A percentile compares a stretch with the other conserved stretches of the same genome.
Evolutionary conservation across 2,888 invertebrate species (phyloP).

Genomic region (Caenorhabditis doughertyi): DNA sequence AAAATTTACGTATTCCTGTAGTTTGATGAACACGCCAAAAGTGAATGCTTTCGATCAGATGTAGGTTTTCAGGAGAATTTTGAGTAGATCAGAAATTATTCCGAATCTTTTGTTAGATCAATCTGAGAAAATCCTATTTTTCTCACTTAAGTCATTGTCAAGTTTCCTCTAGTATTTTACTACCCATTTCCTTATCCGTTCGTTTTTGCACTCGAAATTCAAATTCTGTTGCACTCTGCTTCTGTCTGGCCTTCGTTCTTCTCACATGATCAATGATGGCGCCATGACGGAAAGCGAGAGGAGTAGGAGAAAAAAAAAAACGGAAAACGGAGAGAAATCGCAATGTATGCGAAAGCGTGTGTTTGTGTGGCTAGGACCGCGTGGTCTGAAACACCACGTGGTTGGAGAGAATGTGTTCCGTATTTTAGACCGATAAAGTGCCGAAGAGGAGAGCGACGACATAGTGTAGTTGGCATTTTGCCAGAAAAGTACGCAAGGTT

Average conservation of each 20-base stretch:
- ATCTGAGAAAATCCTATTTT: too few relatives aligned
- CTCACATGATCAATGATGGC: conserved; percentile 59
- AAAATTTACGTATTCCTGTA: too few relatives aligned
- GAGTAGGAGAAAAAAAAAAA: neutral
- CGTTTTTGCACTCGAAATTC: conserved; percentile 11
- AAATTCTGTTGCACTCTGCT: conserved; percentile 13
- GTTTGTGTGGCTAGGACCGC: conserved; percentile 35
- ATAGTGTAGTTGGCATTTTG: conserved; percentile 35
- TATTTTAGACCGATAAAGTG: conserved; percentile 26
- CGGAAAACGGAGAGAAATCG: conserved; percentile 34
- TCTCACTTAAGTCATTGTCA: too few relatives aligned
- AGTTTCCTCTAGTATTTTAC: neutral
- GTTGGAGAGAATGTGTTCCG: conserved; percentile 47
- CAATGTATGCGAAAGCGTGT: conserved; percentile 48
- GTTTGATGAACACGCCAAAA: too few relatives aligned
- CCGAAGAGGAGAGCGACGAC: neutral
- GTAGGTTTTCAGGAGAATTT: too few relatives aligned
- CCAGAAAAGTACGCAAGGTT: conserved; percentile 33
- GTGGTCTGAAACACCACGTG: conserved; percentile 63
- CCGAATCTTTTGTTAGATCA: too few relatives aligned
- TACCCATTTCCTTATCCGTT: neutral
- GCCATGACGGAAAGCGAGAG: conserved; percentile 47
- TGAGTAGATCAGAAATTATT: too few relatives aligned
- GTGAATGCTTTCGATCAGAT: too few relatives aligned
- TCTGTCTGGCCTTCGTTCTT: conserved; percentile 6